Conservation (phyloP, 2,797 vertebrate genomes). For the Anguilla pacifica region DNA sequence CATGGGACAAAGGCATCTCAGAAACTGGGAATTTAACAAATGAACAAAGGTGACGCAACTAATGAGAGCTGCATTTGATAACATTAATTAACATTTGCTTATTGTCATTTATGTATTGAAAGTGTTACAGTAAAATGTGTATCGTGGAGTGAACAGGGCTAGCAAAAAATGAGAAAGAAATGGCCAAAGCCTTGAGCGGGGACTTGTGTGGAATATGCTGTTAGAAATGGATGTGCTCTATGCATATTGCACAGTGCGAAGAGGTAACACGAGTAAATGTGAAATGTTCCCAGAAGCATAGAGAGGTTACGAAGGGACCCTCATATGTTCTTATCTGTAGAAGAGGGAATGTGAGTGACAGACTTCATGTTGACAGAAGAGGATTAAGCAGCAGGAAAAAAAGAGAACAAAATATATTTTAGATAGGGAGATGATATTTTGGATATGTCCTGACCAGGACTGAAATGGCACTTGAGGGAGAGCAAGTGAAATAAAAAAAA, state of each 20-base stretch:
- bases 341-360: neutral
- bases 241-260: neutral
- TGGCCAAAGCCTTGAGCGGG: neutral
- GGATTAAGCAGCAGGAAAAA: neutral
- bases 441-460: neutral
- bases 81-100: neutral
- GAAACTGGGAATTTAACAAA: neutral
- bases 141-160: neutral
- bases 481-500: neutral
- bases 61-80: neutral
- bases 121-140: neutral
- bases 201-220: too few relatives aligned
- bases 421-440: neutral
- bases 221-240: neutral
- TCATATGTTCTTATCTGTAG: neutral
- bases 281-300: neutral
- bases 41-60: neutral
- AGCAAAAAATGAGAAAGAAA: neutral
- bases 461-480: neutral
- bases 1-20: neutral
- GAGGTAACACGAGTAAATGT: neutral
- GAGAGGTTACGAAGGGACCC: neutral
- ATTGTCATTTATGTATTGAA: neutral
- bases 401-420: neutral
- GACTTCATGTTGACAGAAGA: neutral